Base-by-base conservation (phyloP, 1,140 invertebrate species). In the Phocides pigmalion region DNA sequence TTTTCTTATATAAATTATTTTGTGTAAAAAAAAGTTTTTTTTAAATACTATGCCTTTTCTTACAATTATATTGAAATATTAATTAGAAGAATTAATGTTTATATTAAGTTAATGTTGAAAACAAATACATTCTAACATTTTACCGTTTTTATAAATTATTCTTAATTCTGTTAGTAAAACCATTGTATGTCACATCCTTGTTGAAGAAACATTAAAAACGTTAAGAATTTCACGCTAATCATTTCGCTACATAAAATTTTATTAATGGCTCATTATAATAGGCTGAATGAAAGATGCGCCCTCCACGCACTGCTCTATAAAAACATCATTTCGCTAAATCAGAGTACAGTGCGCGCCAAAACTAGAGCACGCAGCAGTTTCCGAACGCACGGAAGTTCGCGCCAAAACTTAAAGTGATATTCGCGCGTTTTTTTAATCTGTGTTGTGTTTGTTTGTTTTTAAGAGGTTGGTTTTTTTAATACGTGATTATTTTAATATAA, bases 311-410 rank as follows among this genome's bases (percentile, higher is more conserved):
- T 44, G 53, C 22, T 51, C 50, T 74, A 74, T 74, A 74, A 71
- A 74, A 74, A 68, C 66, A 70, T 54, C 59, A 71, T 74, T 70
- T 70, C 72, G 59, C 72, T 42, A 66, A 74, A 66, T 63, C 68
- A 50, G 70, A 71, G 37, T 66, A 65, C 71, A 74, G 72, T 74
- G 50, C 53, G 59, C 47, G 53, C 61, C 62, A 63, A 65, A 41
- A 56, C 53, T 56, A 58, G 63, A 65, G 58, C 62, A 39, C 37
- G 63, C 16, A 62, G 63, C 32, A 59, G 64, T 66, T 51, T 46
- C 39, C 50, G 49, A 44, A 56, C 53, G 51, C 22, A 66, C 39
- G 16, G 22, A 12, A 59, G 41, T 66, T 66, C 49, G 28, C 53
- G 41, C 41, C 53, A 47, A 47, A 58, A 32, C 39, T 12, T 19